Conservation (phyloP, 2,888 invertebrate species). For the Hydriomena furcata region DNA sequence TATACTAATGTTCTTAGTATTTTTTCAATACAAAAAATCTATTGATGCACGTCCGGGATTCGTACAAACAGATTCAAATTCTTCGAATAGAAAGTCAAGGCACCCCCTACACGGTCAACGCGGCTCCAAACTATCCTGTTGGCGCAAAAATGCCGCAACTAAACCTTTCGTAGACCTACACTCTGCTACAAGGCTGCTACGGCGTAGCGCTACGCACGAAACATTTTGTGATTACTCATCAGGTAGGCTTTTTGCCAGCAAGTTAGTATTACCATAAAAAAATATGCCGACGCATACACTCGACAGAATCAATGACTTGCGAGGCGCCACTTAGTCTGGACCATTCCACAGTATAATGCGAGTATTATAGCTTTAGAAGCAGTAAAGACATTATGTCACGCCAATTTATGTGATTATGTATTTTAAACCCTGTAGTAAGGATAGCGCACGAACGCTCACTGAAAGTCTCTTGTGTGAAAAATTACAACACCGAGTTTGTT, state of each 20-base stretch:
- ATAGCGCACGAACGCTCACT: too few relatives aligned
- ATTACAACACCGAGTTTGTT: too few relatives aligned
- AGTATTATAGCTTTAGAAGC: neutral
- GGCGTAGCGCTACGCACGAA: slow-evolving; percentile 2
- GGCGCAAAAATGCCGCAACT: neutral
- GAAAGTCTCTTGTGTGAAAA: too few relatives aligned
- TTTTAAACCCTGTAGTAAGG: too few relatives aligned
- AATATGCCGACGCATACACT: slow-evolving; percentile 18
- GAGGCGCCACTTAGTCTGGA: slow-evolving; percentile 49
- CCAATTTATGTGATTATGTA: slow-evolving; percentile 26
- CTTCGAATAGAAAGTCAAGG: too few relatives aligned
- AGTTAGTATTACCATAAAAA: slow-evolving; percentile 20
- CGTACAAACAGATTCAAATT: too few relatives aligned
- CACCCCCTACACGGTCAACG: too few relatives aligned
- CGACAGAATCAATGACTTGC: slow-evolving; percentile 38
- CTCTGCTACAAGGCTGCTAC: slow-evolving; percentile 2
- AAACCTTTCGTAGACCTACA: slow-evolving; percentile 2
- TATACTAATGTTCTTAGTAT: too few relatives aligned
- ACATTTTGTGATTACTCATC: slow-evolving; percentile 16
- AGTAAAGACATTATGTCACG: neutral
- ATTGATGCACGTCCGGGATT: too few relatives aligned
- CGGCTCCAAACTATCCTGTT: too few relatives aligned
- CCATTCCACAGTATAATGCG: slow-evolving; percentile 20
- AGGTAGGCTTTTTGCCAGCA: slow-evolving; percentile 16
- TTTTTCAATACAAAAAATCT: too few relatives aligned